Base-by-base conservation (phyloP, 64 coral and sea anemone genomes). In the Stichodactyla helianthus region DNA sequence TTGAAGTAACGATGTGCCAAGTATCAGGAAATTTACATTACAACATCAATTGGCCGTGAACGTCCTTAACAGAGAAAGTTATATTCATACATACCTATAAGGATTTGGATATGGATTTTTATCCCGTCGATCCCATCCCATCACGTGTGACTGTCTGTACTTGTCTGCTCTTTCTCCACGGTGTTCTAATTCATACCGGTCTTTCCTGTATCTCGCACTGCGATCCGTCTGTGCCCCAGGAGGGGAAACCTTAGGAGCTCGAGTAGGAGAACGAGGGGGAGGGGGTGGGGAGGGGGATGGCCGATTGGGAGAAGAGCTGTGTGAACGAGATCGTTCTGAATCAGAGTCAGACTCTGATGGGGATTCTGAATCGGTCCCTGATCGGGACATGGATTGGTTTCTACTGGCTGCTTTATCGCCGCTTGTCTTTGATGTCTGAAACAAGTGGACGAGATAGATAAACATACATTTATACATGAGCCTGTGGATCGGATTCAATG, bases 361-460 rank as follows among this genome's bases (percentile, higher is more conserved):
- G 22, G 94, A 95, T 68, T 92, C 84, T 35, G 93, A 92, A 31
- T 89, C 88, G 0, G 94, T 93, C 6, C 86, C 90, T 7, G 93
- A 89, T 20, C 17, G 35, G 17, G 78, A 81, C 17, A 81, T 19
- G 50, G 78, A 52, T 28, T 54, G 35, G 12, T 81, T 81, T 31
- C 78, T 52, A 51, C 68, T 74, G 68, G 68, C 25, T 13, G 68
- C 68, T 31, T 74, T 74, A 23, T 20, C 23, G 26, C 78, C 54
- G 50, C 17, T 53, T 5, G 78, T 19, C 52, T 81, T 81, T 4
- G 78, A 81, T 4, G 78, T 8, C 78, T 81, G 78, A 53, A 81
- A 81, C 16, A 9, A 4, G 17, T 53, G 10, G 6, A 53, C 35
- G 35, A 44, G 35, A 44, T 3, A 44, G 35, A 44, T 44, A 44